Conservation (phyloP, 2,797 vertebrate species). For the Arctocebus calabarensis region DNA sequence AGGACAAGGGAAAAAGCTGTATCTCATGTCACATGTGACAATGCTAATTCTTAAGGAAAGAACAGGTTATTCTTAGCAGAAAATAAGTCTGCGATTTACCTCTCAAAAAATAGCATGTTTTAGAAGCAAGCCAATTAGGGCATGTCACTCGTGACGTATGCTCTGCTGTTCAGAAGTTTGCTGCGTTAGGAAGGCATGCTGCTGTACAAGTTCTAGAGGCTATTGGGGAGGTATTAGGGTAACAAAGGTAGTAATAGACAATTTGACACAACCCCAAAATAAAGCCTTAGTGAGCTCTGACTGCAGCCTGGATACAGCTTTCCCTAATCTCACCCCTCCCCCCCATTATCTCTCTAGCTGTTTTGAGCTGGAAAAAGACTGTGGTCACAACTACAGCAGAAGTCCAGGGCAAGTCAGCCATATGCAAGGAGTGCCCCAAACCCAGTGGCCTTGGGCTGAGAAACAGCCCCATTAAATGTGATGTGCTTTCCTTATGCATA, state of each 20-base stretch:
- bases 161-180: not conserved
- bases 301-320: not conserved
- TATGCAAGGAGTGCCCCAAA: not conserved
- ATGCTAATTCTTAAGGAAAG: not conserved
- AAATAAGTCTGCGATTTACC: not conserved
- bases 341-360: not conserved
- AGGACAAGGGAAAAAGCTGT: not conserved
- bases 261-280: not conserved
- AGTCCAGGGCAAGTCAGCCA: not conserved
- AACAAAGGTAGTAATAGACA: not conserved
- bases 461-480: slow-evolving; percentile 15
- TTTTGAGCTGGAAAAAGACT: fast-evolving
- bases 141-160: not conserved
- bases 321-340: not conserved
- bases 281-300: not conserved
- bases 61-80: not conserved
- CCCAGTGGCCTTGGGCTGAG: not conserved
- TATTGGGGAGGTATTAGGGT: not conserved
- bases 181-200: not conserved
- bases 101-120: not conserved
- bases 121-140: not conserved
- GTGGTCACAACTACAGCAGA: not conserved
- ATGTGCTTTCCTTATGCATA: not conserved
- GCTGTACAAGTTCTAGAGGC: not conserved
- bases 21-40: not conserved